Percentiles rank a stretch among this genome's conserved stretches.
phyloP scores from a whole-genome alignment of 2,888 invertebrate genomes.

The Lampropteryx suffumata region DNA sequence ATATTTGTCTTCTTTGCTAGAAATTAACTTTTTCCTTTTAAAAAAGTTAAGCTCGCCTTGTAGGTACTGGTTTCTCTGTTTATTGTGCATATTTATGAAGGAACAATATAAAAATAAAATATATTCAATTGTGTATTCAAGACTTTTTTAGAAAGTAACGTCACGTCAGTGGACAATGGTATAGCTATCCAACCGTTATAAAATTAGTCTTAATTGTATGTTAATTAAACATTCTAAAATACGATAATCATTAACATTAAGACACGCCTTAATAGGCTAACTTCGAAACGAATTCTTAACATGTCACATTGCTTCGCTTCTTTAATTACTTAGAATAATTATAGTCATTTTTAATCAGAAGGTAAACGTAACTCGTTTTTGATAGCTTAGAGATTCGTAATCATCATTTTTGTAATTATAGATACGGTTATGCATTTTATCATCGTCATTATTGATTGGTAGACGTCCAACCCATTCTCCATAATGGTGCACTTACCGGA shows the following conservation, averaged over 20 bases:
- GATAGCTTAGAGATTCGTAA: slow-evolving; percentile 11
- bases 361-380: slow-evolving; percentile 4
- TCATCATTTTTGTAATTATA: slow-evolving; percentile 9
- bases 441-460: background rate
- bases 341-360: slow-evolving; percentile 11
- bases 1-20: no score
- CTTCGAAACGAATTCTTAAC: slow-evolving; percentile 39
- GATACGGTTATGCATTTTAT: slow-evolving; percentile 1
- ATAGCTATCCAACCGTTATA: slow-evolving; percentile 4
- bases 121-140: no score
- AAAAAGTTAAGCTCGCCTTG: no score
- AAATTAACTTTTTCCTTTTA: no score
- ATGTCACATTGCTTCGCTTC: slow-evolving; percentile 29
- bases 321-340: slow-evolving; percentile 4
- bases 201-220: slow-evolving; percentile 38
- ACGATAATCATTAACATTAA: slow-evolving; percentile 45
- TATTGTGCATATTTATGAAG: no score
- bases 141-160: no score
- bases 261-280: slow-evolving; percentile 58
- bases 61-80: no score
- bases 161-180: no score
- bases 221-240: slow-evolving; percentile 34
- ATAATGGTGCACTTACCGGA: no score
- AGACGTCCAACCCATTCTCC: background rate
- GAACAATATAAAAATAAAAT: no score